phyloP scores from a whole-genome alignment of 2,797 vertebrate genomes.

The Chaunax sp. region DNA sequence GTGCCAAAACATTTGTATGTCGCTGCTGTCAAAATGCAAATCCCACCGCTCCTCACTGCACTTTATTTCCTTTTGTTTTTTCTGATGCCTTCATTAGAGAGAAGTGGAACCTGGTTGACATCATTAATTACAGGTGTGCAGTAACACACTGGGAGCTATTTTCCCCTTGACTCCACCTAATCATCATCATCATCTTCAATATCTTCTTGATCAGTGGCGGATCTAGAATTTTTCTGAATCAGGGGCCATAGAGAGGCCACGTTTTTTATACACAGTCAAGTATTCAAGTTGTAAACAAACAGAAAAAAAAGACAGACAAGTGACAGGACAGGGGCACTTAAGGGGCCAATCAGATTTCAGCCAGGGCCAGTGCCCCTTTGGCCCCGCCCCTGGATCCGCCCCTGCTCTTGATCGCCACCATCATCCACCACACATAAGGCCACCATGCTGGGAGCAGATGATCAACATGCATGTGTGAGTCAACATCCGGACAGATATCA shows the following conservation, averaged over 20 bases:
- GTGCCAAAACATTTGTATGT: conserved; percentile 60
- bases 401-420: conserved; percentile 46
- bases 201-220: too few relatives aligned
- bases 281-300: too few relatives aligned
- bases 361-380: too few relatives aligned
- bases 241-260: too few relatives aligned
- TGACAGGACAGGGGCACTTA: too few relatives aligned
- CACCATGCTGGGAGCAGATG: conserved; percentile 51
- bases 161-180: conserved; percentile 62
- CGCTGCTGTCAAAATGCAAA: conserved; percentile 70
- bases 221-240: too few relatives aligned
- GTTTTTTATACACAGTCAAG: too few relatives aligned
- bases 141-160: conserved; percentile 66
- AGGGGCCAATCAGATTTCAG: too few relatives aligned
- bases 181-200: conserved; percentile 64
- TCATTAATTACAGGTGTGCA: conserved; percentile 74
- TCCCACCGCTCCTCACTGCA: conserved; percentile 17
- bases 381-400: too few relatives aligned
- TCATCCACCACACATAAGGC: conserved; percentile 39
- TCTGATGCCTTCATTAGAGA: conserved; percentile 68
- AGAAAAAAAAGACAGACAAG: too few relatives aligned
- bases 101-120: conserved; percentile 64
- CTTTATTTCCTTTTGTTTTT: conserved; percentile 26
- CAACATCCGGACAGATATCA: conserved; percentile 44
- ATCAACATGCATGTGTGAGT: conserved; percentile 33